These are phyloP conservation scores for Saxidomus purpurata DNA, from an alignment of 1,140 invertebrate genomes.

Conservation along the genomic window DNA sequence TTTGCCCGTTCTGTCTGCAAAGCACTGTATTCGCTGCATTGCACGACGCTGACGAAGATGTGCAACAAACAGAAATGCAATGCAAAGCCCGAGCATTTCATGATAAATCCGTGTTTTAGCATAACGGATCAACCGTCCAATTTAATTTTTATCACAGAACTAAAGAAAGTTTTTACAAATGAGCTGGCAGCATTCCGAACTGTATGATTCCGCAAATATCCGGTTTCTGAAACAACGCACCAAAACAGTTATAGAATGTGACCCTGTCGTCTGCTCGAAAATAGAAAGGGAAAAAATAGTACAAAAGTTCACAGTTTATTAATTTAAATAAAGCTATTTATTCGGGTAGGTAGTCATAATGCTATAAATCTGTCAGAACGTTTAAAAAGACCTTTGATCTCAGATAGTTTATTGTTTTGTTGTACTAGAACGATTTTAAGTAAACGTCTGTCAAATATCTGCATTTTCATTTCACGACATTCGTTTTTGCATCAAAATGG, in stretches of 20 bases:
- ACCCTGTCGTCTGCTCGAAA: neutral
- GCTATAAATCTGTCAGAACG: neutral
- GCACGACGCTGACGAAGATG: neutral
- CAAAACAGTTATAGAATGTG: constrained; percentile 31
- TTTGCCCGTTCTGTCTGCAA: neutral
- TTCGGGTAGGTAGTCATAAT: constrained; percentile 25
- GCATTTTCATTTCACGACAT: neutral
- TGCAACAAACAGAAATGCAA: neutral
- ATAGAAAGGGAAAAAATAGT: neutral
- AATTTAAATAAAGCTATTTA: constrained; percentile 18
- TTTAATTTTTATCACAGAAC: neutral
- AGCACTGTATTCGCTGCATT: neutral
- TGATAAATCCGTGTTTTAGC: neutral
- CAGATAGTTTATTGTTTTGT: constrained; percentile 1
- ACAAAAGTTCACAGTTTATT: constrained; percentile 19
- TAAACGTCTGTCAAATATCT: neutral
- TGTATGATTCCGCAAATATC: neutral
- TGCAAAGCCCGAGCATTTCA: neutral
- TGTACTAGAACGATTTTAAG: neutral
- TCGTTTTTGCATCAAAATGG: neutral
- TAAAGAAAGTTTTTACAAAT: neutral
- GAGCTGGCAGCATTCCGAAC: neutral
- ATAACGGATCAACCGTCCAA: neutral
- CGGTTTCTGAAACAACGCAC: no score
- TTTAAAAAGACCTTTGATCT: neutral